A percentile compares a stretch with the other conserved stretches of the same genome.
These are phyloP conservation scores for Hymenopus coronatus DNA, from an alignment of 2,888 invertebrate species.

Conservation along the genomic window DNA sequence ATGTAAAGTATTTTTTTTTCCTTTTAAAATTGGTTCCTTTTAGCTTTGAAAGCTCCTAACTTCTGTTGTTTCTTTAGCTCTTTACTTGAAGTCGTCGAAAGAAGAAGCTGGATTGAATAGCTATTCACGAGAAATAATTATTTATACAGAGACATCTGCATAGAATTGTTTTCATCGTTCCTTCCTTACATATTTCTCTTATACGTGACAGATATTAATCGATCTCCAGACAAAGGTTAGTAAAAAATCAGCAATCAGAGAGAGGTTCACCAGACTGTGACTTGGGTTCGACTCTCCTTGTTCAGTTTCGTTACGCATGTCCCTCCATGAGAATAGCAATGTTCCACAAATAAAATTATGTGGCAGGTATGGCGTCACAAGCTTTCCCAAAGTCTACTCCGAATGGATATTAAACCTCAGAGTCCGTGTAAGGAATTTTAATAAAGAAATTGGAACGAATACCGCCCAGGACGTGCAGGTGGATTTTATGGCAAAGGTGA, in stretches of 20 bases:
- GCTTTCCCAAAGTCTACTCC: not conserved
- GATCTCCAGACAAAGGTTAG: not conserved
- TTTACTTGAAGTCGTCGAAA: too few species aligned
- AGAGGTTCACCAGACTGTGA: not conserved
- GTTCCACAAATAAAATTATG: not conserved
- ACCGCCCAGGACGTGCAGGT: not conserved
- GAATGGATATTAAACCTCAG: not conserved
- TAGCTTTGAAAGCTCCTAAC: too few species aligned
- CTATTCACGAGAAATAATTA: too few species aligned
- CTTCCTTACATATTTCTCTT: too few species aligned
- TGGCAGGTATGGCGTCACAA: not conserved
- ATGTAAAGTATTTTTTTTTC: too few species aligned
- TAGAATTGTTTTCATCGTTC: too few species aligned
- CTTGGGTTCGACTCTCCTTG: not conserved
- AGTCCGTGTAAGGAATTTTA: not conserved
- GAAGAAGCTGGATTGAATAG: too few species aligned
- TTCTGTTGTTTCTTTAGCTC: too few species aligned
- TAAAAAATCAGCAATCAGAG: not conserved
- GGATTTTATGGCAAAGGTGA: not conserved
- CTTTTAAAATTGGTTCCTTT: too few species aligned
- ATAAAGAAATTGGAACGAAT: not conserved
- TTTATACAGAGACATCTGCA: too few species aligned
- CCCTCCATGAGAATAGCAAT: not conserved
- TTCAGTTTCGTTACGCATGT: not conserved
- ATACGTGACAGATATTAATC: too few species aligned